These are phyloP conservation scores for Condylura cristata DNA, from an alignment of 2,113 vertebrate genomes.

Conservation along the genomic window DNA sequence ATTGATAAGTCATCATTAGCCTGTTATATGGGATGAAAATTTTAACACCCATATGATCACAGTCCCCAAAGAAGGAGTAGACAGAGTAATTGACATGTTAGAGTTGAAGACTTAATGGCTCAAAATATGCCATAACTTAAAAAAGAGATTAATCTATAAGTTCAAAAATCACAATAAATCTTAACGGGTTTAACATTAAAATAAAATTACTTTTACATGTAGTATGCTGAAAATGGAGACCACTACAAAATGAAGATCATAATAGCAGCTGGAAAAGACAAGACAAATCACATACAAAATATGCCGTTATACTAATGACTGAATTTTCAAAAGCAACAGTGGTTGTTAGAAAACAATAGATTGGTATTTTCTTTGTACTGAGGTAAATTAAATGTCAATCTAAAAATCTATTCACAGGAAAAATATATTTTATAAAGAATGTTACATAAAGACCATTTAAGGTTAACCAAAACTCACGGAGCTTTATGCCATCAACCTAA, in stretches of 20 bases:
- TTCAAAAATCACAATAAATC: background rate
- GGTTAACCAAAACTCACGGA: background rate
- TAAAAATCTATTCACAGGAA: background rate
- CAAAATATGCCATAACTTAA: constrained; percentile 15
- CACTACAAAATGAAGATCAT: background rate
- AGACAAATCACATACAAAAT: background rate
- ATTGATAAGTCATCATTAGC: too few relatives aligned
- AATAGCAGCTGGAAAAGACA: background rate
- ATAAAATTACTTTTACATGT: background rate
- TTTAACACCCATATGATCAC: background rate
- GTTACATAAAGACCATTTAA: background rate
- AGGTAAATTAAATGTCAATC: background rate
- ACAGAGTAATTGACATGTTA: background rate
- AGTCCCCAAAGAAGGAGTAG: background rate
- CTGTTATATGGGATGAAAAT: background rate
- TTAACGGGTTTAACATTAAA: background rate
- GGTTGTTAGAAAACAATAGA: background rate
- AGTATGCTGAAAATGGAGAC: background rate
- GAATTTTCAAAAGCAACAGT: background rate
- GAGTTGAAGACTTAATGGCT: background rate
- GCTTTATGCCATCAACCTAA: background rate
- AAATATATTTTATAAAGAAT: constrained; percentile 22
- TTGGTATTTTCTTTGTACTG: background rate
- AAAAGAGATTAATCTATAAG: background rate
- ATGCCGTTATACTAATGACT: background rate